phyloP scores from a whole-genome alignment of 2,113 vertebrate species.

The Scartelaos histophorus region DNA sequence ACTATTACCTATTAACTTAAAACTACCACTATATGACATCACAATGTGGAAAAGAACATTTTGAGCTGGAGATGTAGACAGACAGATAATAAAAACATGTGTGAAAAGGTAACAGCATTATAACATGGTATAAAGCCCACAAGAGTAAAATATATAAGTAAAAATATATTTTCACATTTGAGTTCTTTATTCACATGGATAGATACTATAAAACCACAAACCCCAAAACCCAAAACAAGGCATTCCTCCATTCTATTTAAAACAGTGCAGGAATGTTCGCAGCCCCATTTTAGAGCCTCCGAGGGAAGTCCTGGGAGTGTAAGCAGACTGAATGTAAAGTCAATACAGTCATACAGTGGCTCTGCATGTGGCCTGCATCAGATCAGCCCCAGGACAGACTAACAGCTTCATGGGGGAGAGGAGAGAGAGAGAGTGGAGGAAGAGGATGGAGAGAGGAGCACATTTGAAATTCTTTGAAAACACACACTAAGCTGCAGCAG shows the following conservation, averaged over 20 bases:
- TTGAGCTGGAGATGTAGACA: too few species aligned
- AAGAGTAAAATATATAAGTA: neutral
- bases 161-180: neutral
- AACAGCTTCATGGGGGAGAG: constrained; percentile 36
- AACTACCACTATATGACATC: too few species aligned
- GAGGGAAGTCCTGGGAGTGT: constrained; percentile 64
- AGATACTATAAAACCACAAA: neutral
- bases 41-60: too few species aligned
- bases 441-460: constrained; percentile 26
- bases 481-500: constrained; percentile 39
- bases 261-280: constrained; percentile 57
- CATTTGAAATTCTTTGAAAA: constrained; percentile 54
- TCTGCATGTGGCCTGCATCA: constrained; percentile 67
- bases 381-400: constrained; percentile 50
- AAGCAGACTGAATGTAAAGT: constrained; percentile 69
- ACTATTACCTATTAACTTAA: too few species aligned
- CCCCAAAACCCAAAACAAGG: constrained; percentile 25
- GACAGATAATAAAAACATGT: too few species aligned
- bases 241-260: constrained; percentile 37
- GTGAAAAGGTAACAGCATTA: too few species aligned
- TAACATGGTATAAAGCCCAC: too few species aligned
- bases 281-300: constrained; percentile 52
- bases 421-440: constrained; percentile 26
- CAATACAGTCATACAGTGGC: constrained; percentile 67
- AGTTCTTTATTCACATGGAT: neutral